Conservation (phyloP, 1,140 invertebrate species). For the Microplitis mediator region DNA sequence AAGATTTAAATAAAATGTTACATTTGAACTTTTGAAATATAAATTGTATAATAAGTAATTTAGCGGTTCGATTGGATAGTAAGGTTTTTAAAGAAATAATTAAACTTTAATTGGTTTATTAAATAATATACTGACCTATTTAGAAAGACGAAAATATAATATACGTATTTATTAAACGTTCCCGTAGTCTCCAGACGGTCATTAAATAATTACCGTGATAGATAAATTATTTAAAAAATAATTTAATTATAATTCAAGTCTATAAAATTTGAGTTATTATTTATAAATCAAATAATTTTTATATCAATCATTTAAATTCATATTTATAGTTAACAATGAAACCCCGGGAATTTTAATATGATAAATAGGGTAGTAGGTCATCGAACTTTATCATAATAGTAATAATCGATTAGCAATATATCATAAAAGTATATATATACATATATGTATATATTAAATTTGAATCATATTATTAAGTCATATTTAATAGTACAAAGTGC, state of each 20-base stretch:
- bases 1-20: neutral
- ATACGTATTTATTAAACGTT: too few relatives aligned
- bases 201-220: too few relatives aligned
- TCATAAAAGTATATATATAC: slow-evolving; percentile 23
- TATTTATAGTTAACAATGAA: neutral
- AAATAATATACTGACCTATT: too few relatives aligned
- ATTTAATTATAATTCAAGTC: too few relatives aligned
- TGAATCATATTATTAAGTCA: too few relatives aligned
- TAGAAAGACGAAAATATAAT: too few relatives aligned
- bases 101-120: too few relatives aligned
- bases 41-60: neutral
- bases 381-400: slow-evolving; percentile 19
- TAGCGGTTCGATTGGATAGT: neutral
- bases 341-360: neutral
- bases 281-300: too few relatives aligned
- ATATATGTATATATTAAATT: neutral
- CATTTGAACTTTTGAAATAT: neutral
- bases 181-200: too few relatives aligned
- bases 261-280: too few relatives aligned
- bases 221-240: too few relatives aligned
- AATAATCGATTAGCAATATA: slow-evolving; percentile 32
- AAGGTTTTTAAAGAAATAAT: too few relatives aligned
- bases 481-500: neutral
- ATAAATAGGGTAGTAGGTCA: slow-evolving; percentile 14
- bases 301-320: neutral